A percentile compares a stretch with the other conserved stretches of the same genome.
Conservation (phyloP, 2,888 invertebrate species). For the Macroteleia sp. region DNA sequence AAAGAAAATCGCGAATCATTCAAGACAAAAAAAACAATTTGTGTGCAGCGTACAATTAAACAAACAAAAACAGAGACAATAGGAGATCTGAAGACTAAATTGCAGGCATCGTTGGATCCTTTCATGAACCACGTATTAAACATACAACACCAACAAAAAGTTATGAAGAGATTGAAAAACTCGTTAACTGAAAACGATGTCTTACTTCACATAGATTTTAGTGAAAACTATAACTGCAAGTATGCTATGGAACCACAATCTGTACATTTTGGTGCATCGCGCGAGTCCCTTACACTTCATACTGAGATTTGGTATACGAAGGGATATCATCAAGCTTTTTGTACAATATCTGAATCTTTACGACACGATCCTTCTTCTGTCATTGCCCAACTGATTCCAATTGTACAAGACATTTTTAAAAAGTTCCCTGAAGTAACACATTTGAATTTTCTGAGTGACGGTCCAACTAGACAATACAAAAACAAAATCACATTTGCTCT, state of each 20-base stretch:
- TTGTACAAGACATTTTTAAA: too few relatives aligned
- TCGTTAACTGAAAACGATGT: slow-evolving; percentile 17
- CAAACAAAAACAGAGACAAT: slow-evolving; percentile 4
- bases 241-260: slow-evolving; percentile 28
- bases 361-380: slow-evolving; percentile 30
- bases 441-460: too few relatives aligned
- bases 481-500: too few relatives aligned
- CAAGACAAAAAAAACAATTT: slow-evolving; percentile 40
- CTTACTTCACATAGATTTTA: slow-evolving; percentile 23
- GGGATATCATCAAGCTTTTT: slow-evolving; percentile 4
- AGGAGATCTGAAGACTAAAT: slow-evolving; percentile 7
- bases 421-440: too few relatives aligned
- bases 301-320: slow-evolving; percentile 30
- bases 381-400: too few relatives aligned
- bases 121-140: slow-evolving; percentile 31
- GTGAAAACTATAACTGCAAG: slow-evolving; percentile 35
- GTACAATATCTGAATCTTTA: slow-evolving; percentile 7
- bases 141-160: slow-evolving; percentile 28
- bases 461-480: too few relatives aligned
- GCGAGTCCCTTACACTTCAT: slow-evolving; percentile 12
- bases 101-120: not conserved
- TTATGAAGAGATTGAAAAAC: slow-evolving; percentile 21
- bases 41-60: slow-evolving; percentile 27
- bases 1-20: slow-evolving; percentile 39
- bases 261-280: slow-evolving; percentile 36